Base-by-base conservation (phyloP, 2,113 vertebrate genomes). In the Eulacestoma nigropectus region DNA sequence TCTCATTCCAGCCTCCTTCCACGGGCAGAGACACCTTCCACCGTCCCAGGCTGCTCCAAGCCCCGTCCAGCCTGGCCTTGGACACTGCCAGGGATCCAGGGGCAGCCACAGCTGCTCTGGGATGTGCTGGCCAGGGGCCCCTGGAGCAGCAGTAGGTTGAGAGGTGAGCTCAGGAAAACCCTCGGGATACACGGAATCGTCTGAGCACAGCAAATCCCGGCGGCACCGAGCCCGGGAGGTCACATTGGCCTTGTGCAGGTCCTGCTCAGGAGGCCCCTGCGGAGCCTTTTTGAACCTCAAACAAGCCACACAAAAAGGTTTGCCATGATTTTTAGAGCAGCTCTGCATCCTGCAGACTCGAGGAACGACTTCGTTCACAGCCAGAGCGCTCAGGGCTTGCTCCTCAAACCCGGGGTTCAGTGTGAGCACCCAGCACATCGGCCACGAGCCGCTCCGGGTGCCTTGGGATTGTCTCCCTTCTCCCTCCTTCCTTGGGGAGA, bases 111-210 rank as follows among this genome's bases (percentile, higher is more conserved):
- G 30, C 29, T 75, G 13, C 5, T 7, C 29, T 16, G 73, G 11
- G 4, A 25, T 44, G 16, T 23, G 17, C 46, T 37, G 20, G 11
- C 35, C 39, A 15, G 26, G 17, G 63, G 18, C 62, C 4, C 11
- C 9, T 9, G 74, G 39, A 83, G n/a, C 64, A 18, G 83, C 52
- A 1, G 21, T 0, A 16, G n/a, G 35, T 19, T 46, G 64, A 30
- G 63, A 62, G 33, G 9, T 2, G 30, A 77, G 42, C 55, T 60
- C 16, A 7, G 65, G 60, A 69, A 70, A 87, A 6, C n/a, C 53
- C 47, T 33, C 0, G 0, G 59, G 30, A 39, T 5, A 2, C 13
- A 3, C 0, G 0, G 39, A 22, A 2, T 33, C 1, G 0, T n/a
- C 47, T 3, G 8, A 76, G n/a, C 22, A 2, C 35, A 3, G 33